Conservation (phyloP, 2,113 vertebrate genomes). For the Coptodon rendalli region DNA sequence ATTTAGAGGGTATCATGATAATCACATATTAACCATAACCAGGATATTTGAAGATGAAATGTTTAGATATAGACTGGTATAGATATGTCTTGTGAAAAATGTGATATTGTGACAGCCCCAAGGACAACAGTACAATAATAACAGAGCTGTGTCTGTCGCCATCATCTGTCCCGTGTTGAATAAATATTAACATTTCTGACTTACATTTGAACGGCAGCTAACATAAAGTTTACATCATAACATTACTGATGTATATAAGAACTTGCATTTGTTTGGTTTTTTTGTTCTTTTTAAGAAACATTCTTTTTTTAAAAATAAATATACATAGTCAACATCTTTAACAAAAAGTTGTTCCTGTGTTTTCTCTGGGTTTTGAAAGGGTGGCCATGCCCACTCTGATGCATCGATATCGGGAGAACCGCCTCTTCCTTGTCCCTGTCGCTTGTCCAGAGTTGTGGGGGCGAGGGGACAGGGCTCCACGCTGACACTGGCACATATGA, state of each 20-base stretch:
- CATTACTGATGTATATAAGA: not conserved
- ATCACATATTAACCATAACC: not conserved
- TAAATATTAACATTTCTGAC: fast-evolving
- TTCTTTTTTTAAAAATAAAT: not conserved
- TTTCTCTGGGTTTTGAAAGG: not conserved
- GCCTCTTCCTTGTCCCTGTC: fast-evolving
- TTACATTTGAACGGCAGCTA: not conserved
- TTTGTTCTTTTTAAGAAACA: not conserved
- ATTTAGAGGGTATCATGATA: not conserved
- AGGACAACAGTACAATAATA: not conserved
- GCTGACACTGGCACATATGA: not conserved
- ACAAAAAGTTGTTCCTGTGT: not conserved
- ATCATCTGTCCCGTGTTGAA: not conserved
- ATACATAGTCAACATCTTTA: not conserved
- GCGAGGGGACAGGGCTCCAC: fast-evolving
- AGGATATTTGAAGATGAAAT: not conserved
- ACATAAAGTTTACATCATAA: not conserved
- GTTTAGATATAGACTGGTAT: not conserved
- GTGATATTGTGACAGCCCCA: not conserved
- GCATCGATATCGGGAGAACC: not conserved
- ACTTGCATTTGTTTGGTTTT: fast-evolving
- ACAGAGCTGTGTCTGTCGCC: not conserved
- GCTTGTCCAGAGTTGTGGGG: not conserved
- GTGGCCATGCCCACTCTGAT: not conserved
- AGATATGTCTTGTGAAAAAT: not conserved